These are phyloP conservation scores for Bactericera cockerelli DNA, from an alignment of 1,140 invertebrate species.

Conservation along the genomic window DNA sequence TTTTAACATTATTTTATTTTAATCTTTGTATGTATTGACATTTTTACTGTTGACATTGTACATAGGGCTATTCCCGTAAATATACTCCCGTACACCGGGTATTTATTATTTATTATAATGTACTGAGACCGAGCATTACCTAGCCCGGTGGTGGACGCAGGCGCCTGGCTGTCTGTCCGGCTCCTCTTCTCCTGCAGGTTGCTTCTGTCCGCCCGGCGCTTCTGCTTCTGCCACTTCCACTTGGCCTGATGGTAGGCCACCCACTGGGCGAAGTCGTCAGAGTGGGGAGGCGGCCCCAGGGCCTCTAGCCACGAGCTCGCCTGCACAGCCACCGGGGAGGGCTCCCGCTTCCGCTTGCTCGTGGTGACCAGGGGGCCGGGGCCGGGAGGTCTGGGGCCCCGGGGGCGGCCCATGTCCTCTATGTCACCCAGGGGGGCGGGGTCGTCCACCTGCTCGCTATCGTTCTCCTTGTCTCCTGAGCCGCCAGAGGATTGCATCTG, in stretches of 20 bases:
- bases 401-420: conserved; percentile 40
- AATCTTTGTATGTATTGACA: no score
- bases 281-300: conserved; percentile 62
- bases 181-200: neutral
- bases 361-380: conserved; percentile 12
- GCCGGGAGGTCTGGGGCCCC: conserved; percentile 21
- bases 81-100: no score
- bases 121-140: no score
- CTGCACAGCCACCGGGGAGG: conserved; percentile 18
- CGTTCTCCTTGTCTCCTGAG: neutral
- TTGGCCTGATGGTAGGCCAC: conserved; percentile 86
- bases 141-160: no score
- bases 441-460: neutral
- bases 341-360: conserved; percentile 37
- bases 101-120: no score
- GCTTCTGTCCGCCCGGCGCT: neutral
- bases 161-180: no score
- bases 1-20: no score
- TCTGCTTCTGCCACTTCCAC: conserved; percentile 61
- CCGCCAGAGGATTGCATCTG: neutral
- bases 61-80: no score
- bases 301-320: conserved; percentile 39
- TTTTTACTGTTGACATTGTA: no score
- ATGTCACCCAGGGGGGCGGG: conserved; percentile 35
- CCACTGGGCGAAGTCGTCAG: conserved; percentile 63